phyloP scores from a whole-genome alignment of 1,140 invertebrate genomes.

The Pseudoatta argentina region DNA sequence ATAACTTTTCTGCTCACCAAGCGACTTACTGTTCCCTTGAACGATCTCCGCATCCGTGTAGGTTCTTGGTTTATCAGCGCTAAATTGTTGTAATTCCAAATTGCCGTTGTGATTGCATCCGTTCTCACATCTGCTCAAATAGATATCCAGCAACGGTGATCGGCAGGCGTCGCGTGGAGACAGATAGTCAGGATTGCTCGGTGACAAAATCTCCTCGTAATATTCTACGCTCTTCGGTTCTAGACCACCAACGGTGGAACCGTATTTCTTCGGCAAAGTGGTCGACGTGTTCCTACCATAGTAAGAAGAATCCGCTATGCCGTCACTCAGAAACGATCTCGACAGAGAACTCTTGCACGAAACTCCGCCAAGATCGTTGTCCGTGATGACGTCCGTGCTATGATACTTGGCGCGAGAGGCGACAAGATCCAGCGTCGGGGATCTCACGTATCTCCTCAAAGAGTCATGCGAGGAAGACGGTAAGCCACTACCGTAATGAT shows the following conservation, averaged over 20 bases:
- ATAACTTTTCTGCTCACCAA: conserved; percentile 71
- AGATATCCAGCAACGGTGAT: conserved; percentile 69
- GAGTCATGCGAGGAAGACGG: conserved; percentile 78
- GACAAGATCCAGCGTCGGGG: conserved; percentile 77
- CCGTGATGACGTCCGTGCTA: conserved; percentile 74
- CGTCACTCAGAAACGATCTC: conserved; percentile 53
- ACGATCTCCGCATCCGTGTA: conserved; percentile 51
- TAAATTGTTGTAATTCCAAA: conserved; percentile 58
- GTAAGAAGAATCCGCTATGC: conserved; percentile 43
- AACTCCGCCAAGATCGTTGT: conserved; percentile 67
- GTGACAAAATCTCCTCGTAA: conserved; percentile 83
- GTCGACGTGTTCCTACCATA: conserved; percentile 15
- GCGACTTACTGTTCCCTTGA: conserved; percentile 63
- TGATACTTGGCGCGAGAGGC: conserved; percentile 77
- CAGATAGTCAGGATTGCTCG: conserved; percentile 78
- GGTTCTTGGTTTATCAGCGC: conserved; percentile 67
- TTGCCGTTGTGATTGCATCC: conserved; percentile 76
- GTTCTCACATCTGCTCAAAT: conserved; percentile 77
- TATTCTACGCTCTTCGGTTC: conserved; percentile 82
- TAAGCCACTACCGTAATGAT: conserved; percentile 56
- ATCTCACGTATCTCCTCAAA: conserved; percentile 77
- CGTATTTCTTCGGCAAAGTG: conserved; percentile 79
- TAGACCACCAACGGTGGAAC: conserved; percentile 70
- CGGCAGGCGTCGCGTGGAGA: conserved; percentile 62
- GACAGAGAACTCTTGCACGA: conserved; percentile 65